These are phyloP conservation scores for Falco berigora DNA, from an alignment of 2,797 vertebrate genomes.

Conservation along the genomic window DNA sequence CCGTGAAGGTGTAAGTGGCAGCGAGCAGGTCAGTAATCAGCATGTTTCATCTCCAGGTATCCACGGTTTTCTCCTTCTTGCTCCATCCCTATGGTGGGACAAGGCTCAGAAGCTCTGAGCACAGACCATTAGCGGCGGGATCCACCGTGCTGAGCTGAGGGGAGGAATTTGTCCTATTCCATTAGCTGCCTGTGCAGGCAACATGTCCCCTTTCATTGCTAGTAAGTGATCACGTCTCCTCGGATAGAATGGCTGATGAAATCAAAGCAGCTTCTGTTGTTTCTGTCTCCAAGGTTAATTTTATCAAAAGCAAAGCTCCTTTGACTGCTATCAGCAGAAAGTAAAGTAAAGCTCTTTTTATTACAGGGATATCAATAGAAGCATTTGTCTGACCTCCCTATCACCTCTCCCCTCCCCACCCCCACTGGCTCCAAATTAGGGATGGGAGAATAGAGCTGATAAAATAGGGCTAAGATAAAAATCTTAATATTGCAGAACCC, in stretches of 20 bases:
- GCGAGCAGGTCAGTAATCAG: not conserved
- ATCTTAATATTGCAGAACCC: conserved; percentile 41
- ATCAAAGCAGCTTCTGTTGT: conserved; percentile 54
- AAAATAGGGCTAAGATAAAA: conserved; percentile 45
- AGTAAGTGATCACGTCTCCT: conserved; percentile 39
- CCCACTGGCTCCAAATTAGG: conserved; percentile 38
- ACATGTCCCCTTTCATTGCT: conserved; percentile 11
- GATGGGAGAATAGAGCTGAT: conserved; percentile 1
- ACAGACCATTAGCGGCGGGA: not conserved
- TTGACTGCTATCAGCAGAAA: conserved; percentile 54
- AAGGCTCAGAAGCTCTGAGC: not conserved
- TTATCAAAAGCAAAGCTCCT: conserved; percentile 59
- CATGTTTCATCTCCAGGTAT: not conserved
- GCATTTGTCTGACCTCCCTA: conserved; percentile 52
- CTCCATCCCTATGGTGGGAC: not conserved
- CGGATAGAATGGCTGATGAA: conserved; percentile 45
- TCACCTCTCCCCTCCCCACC: not conserved
- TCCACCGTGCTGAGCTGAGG: not conserved
- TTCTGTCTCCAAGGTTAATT: conserved; percentile 63
- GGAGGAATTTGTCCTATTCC: not conserved
- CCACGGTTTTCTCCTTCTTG: not conserved
- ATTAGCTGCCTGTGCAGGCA: not conserved
- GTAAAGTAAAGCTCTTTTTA: conserved; percentile 63
- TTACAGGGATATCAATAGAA: conserved; percentile 52
- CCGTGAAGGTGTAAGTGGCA: not conserved